phyloP scores from a whole-genome alignment of 1,140 invertebrate genomes.

The Sinonovacula constricta region DNA sequence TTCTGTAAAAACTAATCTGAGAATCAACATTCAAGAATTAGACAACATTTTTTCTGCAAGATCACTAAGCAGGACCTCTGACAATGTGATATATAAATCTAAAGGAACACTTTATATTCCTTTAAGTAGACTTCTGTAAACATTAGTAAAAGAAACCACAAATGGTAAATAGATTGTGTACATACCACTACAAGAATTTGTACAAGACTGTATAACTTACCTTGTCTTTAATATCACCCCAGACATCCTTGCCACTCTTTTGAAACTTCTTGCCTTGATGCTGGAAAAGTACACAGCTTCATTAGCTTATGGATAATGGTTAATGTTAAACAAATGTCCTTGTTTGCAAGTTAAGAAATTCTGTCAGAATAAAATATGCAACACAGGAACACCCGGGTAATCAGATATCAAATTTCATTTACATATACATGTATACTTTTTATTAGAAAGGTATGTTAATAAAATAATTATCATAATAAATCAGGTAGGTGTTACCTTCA shows the following conservation, averaged over 20 bases:
- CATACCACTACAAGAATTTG: background rate
- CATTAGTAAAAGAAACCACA: background rate
- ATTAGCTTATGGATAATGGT: too few relatives aligned
- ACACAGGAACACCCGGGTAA: too few relatives aligned
- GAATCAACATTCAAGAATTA: too few relatives aligned
- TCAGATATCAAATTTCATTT: too few relatives aligned
- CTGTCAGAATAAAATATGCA: too few relatives aligned
- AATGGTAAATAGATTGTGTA: background rate
- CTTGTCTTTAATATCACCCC: conserved; percentile 72
- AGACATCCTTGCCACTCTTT: conserved; percentile 70
- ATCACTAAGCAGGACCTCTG: background rate
- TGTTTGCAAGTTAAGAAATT: too few relatives aligned
- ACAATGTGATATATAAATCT: background rate
- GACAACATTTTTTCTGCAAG: too few relatives aligned
- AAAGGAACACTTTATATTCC: background rate
- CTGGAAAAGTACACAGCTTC: conserved; percentile 49
- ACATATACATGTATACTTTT: too few relatives aligned
- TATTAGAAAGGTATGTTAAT: too few relatives aligned
- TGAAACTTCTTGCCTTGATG: conserved; percentile 73
- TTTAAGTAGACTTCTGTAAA: background rate
- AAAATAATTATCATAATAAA: too few relatives aligned
- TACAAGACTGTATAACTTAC: conserved; percentile 53
- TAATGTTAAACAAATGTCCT: too few relatives aligned
- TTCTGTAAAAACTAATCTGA: too few relatives aligned
- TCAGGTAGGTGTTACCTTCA: conserved; percentile 81